A percentile compares a stretch with the other conserved stretches of the same genome.
These are phyloP conservation scores for Erpetoichthys calabaricus DNA, from an alignment of 2,797 vertebrate genomes.

Conservation along the genomic window DNA sequence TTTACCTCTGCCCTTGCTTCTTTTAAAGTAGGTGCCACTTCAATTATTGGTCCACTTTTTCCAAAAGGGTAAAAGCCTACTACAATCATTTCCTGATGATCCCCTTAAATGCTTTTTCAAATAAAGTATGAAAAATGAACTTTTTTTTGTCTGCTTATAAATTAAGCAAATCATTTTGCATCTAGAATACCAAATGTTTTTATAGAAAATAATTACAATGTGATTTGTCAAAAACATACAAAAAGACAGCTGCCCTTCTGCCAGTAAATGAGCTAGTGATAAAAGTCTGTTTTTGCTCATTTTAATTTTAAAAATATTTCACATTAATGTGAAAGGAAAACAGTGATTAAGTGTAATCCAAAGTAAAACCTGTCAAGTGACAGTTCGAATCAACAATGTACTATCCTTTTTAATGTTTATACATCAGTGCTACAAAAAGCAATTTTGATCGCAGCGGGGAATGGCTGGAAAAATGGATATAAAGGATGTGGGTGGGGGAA, in stretches of 20 bases:
- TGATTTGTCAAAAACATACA: conserved; percentile 75
- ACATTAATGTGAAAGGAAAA: conserved; percentile 6
- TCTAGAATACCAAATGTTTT: conserved; percentile 68
- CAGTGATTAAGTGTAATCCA: conserved; percentile 3
- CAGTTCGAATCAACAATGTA: conserved; percentile 7
- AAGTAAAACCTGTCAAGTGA: conserved; percentile 2
- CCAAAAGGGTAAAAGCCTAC: conserved; percentile 42
- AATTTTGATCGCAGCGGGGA: conserved; percentile 26
- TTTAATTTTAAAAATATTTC: conserved; percentile 14
- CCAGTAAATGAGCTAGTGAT: conserved; percentile 64
- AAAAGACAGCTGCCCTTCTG: conserved; percentile 66
- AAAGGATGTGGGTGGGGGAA: too few relatives aligned
- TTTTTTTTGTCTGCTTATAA: conserved; percentile 59
- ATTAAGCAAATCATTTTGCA: conserved; percentile 78
- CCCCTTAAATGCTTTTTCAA: conserved; percentile 51
- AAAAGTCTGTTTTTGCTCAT: conserved; percentile 54
- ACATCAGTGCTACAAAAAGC: conserved; percentile 43
- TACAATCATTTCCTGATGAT: conserved; percentile 52
- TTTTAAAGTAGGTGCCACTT: conserved; percentile 24
- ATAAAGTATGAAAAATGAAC: conserved; percentile 55
- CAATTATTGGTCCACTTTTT: conserved; percentile 63
- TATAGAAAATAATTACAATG: conserved; percentile 75
- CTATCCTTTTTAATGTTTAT: conserved; percentile 20
- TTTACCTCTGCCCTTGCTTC: conserved; percentile 40
- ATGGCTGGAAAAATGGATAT: neutral